Base-by-base conservation (phyloP, 2,888 invertebrate species). In the Ormyrus labotus region DNA sequence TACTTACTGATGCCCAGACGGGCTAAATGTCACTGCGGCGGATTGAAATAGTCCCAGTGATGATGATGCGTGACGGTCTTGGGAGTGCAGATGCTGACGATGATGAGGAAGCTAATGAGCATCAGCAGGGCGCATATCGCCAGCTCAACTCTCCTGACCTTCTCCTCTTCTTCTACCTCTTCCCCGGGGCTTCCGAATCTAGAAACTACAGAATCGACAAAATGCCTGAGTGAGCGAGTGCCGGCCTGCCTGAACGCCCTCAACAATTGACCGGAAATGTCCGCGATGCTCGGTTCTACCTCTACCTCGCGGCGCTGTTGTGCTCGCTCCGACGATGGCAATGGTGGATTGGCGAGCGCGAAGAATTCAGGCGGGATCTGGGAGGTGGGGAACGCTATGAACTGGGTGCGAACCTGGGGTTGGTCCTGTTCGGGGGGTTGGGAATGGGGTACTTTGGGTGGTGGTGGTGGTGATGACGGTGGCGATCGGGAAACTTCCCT, bases 31-130 rank as follows among this genome's bases (percentile, higher is more conserved):
- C 75, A 82, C 63, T 94, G 94, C 8, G 96, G 96, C 10, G 96
- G 96, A 91, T 96, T 96, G 86, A 96, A 96, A 90, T 95, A 96
- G 89, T 96, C 96, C 96, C 96, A 96, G 89, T 96, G 96, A 89
- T 96, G 96, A 89, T 96, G 95, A 89, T 96, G 96, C 84, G 96
- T 93, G 77, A 94, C 93, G 82, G 92, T 92, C 70, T 92, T 92
- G 82, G 94, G 94, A 83, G 94, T 94, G 81, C 95, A 94, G 81
- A 95, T 93, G 71, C 95, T 94, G 83, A 96, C 92, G 90, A 97
- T 92, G 82, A 97, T 93, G 81, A 97, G 92, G 13, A 95, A 95
- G 71, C 96, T 95, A 57, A 97, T 93, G 83, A 97, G 92, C 71
- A 97, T 93, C 80, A 97, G 92, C 83, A 97, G 93, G 87, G 96